phyloP scores from a whole-genome alignment of 2,888 invertebrate species.

The Hydroisotoma schaefferi region DNA sequence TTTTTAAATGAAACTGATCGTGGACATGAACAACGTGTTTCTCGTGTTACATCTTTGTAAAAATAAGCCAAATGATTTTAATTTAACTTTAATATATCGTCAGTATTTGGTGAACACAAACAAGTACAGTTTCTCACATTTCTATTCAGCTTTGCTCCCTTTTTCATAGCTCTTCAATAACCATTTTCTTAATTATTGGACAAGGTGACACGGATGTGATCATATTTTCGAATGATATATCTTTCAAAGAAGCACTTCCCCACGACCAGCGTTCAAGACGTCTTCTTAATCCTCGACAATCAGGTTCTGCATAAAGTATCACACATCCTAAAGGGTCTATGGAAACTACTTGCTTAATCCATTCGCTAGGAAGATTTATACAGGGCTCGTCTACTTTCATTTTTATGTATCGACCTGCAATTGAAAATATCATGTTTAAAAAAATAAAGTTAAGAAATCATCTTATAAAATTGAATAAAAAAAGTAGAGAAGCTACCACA shows the following conservation, averaged over 20 bases:
- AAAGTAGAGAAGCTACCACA: no score
- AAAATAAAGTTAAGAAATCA: no score
- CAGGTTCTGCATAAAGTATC: constrained; percentile 33
- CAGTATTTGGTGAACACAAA: no score
- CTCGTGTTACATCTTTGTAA: no score
- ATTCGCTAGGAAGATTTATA: constrained; percentile 28
- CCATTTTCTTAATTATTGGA: constrained; percentile 25
- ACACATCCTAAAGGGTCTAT: constrained; percentile 35
- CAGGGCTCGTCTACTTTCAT: constrained; percentile 25
- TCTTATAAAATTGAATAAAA: background rate
- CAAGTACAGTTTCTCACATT: no score
- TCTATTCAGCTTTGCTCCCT: background rate
- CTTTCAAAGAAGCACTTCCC: constrained; percentile 34
- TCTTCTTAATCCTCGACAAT: constrained; percentile 36
- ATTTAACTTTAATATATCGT: no score
- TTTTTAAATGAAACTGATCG: no score
- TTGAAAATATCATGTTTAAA: no score
- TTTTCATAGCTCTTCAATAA: constrained; percentile 27
- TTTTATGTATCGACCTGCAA: constrained; percentile 23
- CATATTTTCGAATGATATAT: constrained; percentile 39
- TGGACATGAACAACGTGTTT: no score
- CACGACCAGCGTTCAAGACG: constrained; percentile 38
- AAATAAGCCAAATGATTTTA: no score
- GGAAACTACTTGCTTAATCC: constrained; percentile 32
- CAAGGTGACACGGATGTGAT: constrained; percentile 30